Percentiles rank a stretch among this genome's conserved stretches.
Evolutionary conservation across 2,113 vertebrate species (phyloP).

Genomic region (Cariama cristata): DNA sequence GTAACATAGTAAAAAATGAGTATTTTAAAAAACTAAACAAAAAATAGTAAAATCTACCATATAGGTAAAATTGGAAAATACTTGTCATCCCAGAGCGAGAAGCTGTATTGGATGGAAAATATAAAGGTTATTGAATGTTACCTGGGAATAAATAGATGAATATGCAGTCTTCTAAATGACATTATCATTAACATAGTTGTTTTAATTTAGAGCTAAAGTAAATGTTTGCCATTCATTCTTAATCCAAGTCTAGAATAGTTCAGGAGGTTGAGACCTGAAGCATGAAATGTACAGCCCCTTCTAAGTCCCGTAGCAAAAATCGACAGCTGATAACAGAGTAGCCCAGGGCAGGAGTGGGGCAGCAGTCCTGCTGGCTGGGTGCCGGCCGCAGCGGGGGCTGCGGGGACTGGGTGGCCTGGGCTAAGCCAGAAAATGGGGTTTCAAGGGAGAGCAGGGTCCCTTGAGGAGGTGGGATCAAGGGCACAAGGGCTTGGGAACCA

Average conservation of each 20-base stretch:
- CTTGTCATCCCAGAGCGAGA: not conserved
- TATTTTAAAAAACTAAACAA: not conserved
- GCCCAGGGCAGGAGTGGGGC: not conserved
- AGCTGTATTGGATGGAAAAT: not conserved
- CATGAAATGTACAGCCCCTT: not conserved
- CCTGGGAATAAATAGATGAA: not conserved
- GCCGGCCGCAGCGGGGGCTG: not conserved
- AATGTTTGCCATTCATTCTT: not conserved
- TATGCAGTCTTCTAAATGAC: not conserved
- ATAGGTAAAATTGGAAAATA: not conserved
- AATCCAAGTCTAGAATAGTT: not conserved
- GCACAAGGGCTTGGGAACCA: not conserved
- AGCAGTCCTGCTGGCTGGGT: not conserved
- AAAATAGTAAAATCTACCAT: not conserved
- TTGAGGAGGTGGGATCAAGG: not conserved
- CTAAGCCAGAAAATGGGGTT: not conserved
- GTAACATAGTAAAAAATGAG: not conserved
- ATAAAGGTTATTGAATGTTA: not conserved
- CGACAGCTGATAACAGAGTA: not conserved
- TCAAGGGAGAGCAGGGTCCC: not conserved
- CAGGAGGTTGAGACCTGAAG: not conserved
- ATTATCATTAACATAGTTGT: not conserved
- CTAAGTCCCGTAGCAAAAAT: not conserved
- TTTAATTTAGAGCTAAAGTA: not conserved
- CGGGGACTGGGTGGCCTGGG: not conserved